Evolutionary conservation across 2,797 vertebrate genomes (phyloP), one percentile per base, ranked within the genome.

Genomic region (Sarcoramphus papa): DNA sequence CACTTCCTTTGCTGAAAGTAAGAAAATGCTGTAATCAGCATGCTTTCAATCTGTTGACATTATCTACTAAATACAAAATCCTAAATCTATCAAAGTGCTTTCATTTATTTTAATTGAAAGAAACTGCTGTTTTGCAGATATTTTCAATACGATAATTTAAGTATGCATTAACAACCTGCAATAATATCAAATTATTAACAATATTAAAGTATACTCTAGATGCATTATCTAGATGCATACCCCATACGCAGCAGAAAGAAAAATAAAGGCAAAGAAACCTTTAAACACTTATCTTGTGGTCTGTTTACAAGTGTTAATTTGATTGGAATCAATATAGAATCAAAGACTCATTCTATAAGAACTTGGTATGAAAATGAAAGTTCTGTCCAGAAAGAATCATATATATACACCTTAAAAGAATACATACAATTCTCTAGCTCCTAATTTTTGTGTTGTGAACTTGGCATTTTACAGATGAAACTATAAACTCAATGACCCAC

Each of bases 191-290:
- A 48, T 62, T 54, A 75, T 78, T 68, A 75, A 72, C 14, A 30
- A 30, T 30, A 78, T 35, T 81, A 56, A 54, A 62, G 19, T 37
- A 54, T 50, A 76, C 16, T 62, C 45, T 30, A 57, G 43, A 65
- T 50, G 37, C 7, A 47, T 53, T 30, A 15, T n/a, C 27, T 54
- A 35, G 35, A 53, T 41, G 27, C 13, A 64, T 16, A 59, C 2
- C 4, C 1, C 20, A 45, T 14, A 75, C 22, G 40, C 31, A 63
- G 43, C 19, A 89, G 33, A 56, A 70, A 54, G 40, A 88, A 90
- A 91, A 77, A 28, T 8, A 79, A 69, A 86, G 21, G 24, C n/a
- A 68, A 78, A 67, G 7, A 68, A 75, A 94, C 87, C 98, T 95
- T 47, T 53, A 69, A 88, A 40, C 14, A 69, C 62, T 82, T 80